Percentiles rank a stretch among this genome's conserved stretches.
Evolutionary conservation across 2,888 invertebrate species (phyloP).

Genomic region (Mactromeris polynyma): DNA sequence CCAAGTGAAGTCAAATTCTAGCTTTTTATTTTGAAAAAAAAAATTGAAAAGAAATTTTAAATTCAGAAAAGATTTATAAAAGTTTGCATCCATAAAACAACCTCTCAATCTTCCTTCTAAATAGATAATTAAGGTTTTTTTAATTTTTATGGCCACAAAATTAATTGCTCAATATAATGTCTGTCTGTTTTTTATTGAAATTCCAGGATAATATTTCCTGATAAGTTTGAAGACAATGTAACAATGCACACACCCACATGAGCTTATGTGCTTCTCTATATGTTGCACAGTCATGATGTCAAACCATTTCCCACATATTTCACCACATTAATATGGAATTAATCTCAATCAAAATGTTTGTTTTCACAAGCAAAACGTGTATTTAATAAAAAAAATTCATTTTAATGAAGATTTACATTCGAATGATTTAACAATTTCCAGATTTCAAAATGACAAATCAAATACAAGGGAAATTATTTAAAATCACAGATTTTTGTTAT

Average conservation of each 20-base stretch:
- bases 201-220: constrained; percentile 12
- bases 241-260: not conserved
- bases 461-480: not conserved
- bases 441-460: not conserved
- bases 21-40: too few species aligned
- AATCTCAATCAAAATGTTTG: constrained; percentile 8
- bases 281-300: not conserved
- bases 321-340: not conserved
- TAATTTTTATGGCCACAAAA: too few species aligned
- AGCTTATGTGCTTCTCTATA: not conserved
- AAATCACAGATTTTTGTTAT: not conserved
- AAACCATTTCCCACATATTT: constrained; percentile 10
- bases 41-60: too few species aligned
- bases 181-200: not conserved
- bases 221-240: not conserved
- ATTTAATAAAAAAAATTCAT: not conserved
- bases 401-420: constrained; percentile 3
- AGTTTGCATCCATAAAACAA: too few species aligned
- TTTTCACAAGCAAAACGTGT: constrained; percentile 1
- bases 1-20: not conserved
- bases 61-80: too few species aligned
- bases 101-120: too few species aligned
- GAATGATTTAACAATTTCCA: constrained; percentile 5
- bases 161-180: not conserved
- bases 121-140: too few species aligned